Evolutionary conservation across 2,113 vertebrate genomes (phyloP).

Genomic region (Burhinus oedicnemus): DNA sequence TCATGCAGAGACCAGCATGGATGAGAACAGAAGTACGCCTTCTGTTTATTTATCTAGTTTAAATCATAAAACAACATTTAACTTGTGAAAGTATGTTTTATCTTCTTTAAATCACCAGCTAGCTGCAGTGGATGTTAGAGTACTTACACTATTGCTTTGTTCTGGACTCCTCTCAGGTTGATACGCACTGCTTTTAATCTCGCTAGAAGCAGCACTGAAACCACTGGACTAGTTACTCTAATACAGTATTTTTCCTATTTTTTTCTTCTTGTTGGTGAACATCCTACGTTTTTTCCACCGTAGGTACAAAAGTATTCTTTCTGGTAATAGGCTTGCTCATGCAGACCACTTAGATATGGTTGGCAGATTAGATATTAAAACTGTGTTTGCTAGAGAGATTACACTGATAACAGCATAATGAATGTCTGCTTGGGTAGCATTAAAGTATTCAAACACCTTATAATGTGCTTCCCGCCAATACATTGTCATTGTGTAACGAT

Average conservation of each 20-base stretch:
- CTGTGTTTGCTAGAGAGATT: neutral
- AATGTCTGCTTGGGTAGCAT: neutral
- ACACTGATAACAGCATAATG: neutral
- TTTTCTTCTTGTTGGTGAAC: neutral
- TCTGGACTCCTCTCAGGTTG: neutral
- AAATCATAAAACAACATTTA: neutral
- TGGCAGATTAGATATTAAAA: neutral
- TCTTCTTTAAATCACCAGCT: neutral
- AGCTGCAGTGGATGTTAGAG: neutral
- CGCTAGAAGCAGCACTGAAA: neutral
- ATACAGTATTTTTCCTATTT: fast-evolving
- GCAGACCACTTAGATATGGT: neutral
- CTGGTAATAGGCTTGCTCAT: neutral
- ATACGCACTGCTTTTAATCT: neutral
- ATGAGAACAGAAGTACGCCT: neutral
- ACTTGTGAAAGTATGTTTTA: neutral
- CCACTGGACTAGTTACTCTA: neutral
- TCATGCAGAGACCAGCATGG: neutral
- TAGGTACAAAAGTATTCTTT: neutral
- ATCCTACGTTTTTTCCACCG: neutral
- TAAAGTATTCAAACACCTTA: neutral
- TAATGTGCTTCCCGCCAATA: neutral
- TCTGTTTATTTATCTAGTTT: neutral
- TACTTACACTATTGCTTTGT: neutral
- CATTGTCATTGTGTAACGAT: neutral